Base-by-base conservation (phyloP, 1,140 invertebrate species). In the Saccostrea cuccullata region DNA sequence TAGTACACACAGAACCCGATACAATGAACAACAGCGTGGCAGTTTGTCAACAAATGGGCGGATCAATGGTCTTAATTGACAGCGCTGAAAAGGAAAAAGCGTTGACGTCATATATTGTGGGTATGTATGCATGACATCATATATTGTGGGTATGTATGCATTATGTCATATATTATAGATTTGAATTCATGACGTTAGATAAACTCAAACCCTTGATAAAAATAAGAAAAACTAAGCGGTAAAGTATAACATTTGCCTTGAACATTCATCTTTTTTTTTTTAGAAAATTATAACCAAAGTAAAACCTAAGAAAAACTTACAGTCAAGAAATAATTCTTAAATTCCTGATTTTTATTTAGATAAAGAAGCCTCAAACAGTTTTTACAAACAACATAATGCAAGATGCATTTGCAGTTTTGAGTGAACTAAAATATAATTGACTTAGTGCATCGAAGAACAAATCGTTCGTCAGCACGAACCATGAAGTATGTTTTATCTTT, bases 31-130 rank as follows among this genome's bases (percentile, higher is more conserved):
- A 36, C 70, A 77, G 70, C 12, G 26, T 77, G 26, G 70, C 70
- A 23, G 26, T 77, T 5, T 77, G 70, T 77, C 11, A 77, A 36
- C 26, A 36, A 26, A 26, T 77, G 70, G 70, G 70, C 12, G 70
- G 70, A 15, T 12, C 26, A 5, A 77, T 77, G 70, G 70, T 77
- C 9, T 30, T 77, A 11, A 15, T 77, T 11, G 70, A 77, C 26
- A 77, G 70, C 12, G 26, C 26, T 0, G 70, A 77, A 17, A 77
- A 77, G 30, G 70, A 77, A 36, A 36, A 5, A 9, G 70, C 30
- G 23, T 26, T 77, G 26, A 77, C 70, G 70, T 77, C 70, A 77
- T 77, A 77, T 30, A 77, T 77, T 36, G 30, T 77, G 26, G 70
- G 70, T 77, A 77, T 77, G 23, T 77, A 30, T 30, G 20, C 20